phyloP scores from a whole-genome alignment of 2,888 invertebrate genomes.

The Sthenelais limicola region DNA sequence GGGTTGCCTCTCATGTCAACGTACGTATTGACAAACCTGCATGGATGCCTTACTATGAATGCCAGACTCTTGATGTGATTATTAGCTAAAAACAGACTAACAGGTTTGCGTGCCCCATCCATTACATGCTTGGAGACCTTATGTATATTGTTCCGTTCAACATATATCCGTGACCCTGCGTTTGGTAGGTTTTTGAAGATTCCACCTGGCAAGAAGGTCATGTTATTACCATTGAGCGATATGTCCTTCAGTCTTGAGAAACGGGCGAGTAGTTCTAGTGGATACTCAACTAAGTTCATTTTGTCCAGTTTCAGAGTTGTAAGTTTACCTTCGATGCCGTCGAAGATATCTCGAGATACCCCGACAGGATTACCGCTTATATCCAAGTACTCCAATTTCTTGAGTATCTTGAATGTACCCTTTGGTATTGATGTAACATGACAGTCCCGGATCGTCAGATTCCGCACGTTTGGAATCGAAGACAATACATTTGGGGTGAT shows the following conservation, averaged over 20 bases:
- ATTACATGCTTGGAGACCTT: conserved; percentile 16
- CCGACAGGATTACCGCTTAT: conserved; percentile 9
- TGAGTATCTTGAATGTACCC: conserved; percentile 20
- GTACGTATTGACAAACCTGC: conserved; percentile 4
- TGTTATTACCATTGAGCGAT: not conserved
- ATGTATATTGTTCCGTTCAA: not conserved
- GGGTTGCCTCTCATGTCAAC: conserved; percentile 17
- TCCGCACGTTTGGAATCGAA: not conserved
- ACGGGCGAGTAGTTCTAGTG: not conserved
- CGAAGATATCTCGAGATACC: not conserved
- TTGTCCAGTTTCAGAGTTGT: not conserved
- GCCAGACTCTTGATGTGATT: conserved; percentile 3
- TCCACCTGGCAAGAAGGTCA: not conserved
- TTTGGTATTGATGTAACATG: conserved; percentile 8
- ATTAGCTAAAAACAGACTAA: conserved; percentile 6
- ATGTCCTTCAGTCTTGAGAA: conserved; percentile 27
- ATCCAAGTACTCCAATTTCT: not conserved
- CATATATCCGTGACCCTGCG: not conserved
- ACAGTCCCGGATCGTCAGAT: conserved; percentile 15
- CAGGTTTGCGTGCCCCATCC: conserved; percentile 23
- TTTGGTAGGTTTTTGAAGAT: conserved; percentile 7
- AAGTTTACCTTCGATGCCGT: not conserved
- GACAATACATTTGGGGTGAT: conserved; percentile 2
- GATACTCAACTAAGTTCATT: conserved; percentile 22
- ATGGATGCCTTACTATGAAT: conserved; percentile 5